phyloP scores from a whole-genome alignment of 1,140 invertebrate species.

The Kradibia gibbosae region DNA sequence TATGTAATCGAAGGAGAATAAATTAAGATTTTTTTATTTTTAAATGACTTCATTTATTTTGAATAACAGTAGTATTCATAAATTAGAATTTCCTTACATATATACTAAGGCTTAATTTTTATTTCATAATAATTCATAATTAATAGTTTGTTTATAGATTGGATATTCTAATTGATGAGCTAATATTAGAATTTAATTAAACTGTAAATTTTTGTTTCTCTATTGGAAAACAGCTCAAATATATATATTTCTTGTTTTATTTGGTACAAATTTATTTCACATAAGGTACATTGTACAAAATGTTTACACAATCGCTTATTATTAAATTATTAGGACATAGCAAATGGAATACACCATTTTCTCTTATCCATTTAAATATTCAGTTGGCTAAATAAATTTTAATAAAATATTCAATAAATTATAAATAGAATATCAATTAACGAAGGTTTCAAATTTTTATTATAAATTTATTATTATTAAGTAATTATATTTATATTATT shows the following conservation, averaged over 20 bases:
- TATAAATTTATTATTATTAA: conserved; percentile 16
- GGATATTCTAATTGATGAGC: conserved; percentile 62
- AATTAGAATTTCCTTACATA: conserved; percentile 54
- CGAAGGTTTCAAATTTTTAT: conserved; percentile 29
- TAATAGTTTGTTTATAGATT: conserved; percentile 64
- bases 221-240: background rate
- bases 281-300: conserved; percentile 46
- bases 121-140: conserved; percentile 69
- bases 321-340: conserved; percentile 31
- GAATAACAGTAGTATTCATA: conserved; percentile 46
- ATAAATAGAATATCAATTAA: background rate
- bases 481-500: no score
- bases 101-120: conserved; percentile 56
- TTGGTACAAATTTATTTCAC: conserved; percentile 22
- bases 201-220: conserved; percentile 55
- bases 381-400: conserved; percentile 27
- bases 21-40: conserved; percentile 47
- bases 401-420: conserved; percentile 32
- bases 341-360: conserved; percentile 28
- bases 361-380: conserved; percentile 35
- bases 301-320: conserved; percentile 34
- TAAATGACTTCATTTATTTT: conserved; percentile 46
- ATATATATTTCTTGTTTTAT: conserved; percentile 39
- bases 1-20: conserved; percentile 17
- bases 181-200: conserved; percentile 50